A percentile compares a stretch with the other conserved stretches of the same genome.
Conservation (phyloP, 2,888 invertebrate genomes). For the Sussaba pulchella region DNA sequence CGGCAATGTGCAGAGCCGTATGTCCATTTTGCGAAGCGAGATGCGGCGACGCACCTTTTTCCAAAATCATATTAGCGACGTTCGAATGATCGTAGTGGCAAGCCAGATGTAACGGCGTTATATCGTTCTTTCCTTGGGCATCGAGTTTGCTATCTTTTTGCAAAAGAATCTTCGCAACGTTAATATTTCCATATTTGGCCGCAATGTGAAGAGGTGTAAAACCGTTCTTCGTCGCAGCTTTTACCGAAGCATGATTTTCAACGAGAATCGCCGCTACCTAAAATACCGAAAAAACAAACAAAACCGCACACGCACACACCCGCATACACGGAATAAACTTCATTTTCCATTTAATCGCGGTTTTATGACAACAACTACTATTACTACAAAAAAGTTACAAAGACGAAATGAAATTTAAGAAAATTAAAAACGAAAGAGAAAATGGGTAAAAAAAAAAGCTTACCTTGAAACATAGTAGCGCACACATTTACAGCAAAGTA, state of each 20-base stretch:
- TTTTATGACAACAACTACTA: too few species aligned
- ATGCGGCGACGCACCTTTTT: constrained; percentile 97
- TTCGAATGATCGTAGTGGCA: constrained; percentile 98
- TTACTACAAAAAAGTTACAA: constrained; percentile 22
- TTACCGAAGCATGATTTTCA: constrained; percentile 95
- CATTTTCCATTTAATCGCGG: too few species aligned
- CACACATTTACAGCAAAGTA: constrained; percentile 53
- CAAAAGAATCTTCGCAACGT: constrained; percentile 94
- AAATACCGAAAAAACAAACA: constrained; percentile 39
- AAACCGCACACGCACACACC: too few species aligned
- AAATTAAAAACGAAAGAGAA: not conserved
- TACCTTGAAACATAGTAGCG: constrained; percentile 45
- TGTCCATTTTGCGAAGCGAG: constrained; percentile 98
- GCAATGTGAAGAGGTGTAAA: constrained; percentile 99
- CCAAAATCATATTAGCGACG: constrained; percentile 94
- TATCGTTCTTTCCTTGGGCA: constrained; percentile 96
- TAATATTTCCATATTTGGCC: constrained; percentile 98
- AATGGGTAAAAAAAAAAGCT: constrained; percentile 30
- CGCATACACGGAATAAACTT: too few species aligned
- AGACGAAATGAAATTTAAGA: constrained; percentile 13
- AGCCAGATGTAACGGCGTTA: constrained; percentile 98
- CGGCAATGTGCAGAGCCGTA: constrained; percentile 98
- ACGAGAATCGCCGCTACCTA: constrained; percentile 94
- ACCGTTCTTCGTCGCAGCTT: constrained; percentile 97
- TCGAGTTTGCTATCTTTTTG: constrained; percentile 95